Conservation (phyloP, 2,113 vertebrate genomes). For the Cyphomyrus plagiostoma region DNA sequence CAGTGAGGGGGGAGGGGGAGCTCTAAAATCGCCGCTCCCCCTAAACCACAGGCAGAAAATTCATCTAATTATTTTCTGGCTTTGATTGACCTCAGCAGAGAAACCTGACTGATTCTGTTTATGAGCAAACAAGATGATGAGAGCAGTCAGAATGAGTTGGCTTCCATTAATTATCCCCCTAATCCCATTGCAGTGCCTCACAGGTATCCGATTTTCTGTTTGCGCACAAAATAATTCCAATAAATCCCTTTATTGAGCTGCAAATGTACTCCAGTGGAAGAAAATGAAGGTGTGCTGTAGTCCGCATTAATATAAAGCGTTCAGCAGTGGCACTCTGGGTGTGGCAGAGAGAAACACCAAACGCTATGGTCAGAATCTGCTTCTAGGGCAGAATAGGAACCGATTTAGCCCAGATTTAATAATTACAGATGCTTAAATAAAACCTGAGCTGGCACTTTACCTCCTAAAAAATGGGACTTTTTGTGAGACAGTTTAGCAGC, state of each 20-base stretch:
- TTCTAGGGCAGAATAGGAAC: background rate
- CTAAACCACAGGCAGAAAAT: background rate
- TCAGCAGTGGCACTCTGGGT: background rate
- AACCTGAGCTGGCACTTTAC: background rate
- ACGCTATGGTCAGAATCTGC: background rate
- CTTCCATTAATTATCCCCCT: background rate
- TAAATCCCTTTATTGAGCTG: background rate
- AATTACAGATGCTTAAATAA: background rate
- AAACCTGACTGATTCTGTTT: background rate
- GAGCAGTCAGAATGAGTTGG: background rate
- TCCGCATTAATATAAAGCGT: background rate
- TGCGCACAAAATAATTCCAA: background rate
- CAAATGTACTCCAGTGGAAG: background rate
- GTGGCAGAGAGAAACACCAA: background rate
- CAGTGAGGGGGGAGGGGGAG: background rate
- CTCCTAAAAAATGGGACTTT: background rate
- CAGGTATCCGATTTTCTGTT: background rate
- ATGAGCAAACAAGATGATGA: background rate
- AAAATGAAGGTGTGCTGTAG: background rate
- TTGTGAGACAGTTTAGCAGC: background rate
- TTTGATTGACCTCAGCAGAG: background rate
- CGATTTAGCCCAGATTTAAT: background rate
- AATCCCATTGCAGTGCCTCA: background rate
- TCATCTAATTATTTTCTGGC: background rate
- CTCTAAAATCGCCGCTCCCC: background rate